These are phyloP conservation scores for Euphydryas editha DNA, from an alignment of 2,888 invertebrate species.

Conservation along the genomic window DNA sequence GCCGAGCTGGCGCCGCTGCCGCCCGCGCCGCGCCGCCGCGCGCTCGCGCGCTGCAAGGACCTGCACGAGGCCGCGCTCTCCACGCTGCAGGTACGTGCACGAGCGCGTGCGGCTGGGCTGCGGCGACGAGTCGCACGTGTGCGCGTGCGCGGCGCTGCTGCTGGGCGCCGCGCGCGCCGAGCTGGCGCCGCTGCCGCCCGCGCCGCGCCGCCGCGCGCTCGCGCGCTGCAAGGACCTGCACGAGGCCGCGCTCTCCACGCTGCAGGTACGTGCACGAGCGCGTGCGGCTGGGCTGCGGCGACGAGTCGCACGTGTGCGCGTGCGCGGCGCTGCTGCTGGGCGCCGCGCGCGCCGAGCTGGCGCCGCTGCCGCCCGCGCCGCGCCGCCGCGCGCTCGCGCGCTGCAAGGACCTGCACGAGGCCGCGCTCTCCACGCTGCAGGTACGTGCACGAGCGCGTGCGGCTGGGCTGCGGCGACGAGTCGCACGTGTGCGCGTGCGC, in stretches of 20 bases:
- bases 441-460: constrained; percentile 91
- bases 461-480: constrained; percentile 91
- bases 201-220: constrained; percentile 69
- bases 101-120: constrained; percentile 94
- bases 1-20: constrained; percentile 88
- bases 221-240: constrained; percentile 75
- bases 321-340: constrained; percentile 89
- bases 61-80: constrained; percentile 74
- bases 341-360: constrained; percentile 86
- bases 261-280: constrained; percentile 88
- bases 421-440: constrained; percentile 71
- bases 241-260: constrained; percentile 70
- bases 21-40: constrained; percentile 66
- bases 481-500: constrained; percentile 75
- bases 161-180: constrained; percentile 88
- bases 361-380: constrained; percentile 84
- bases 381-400: constrained; percentile 71
- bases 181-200: constrained; percentile 85
- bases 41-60: constrained; percentile 74
- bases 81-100: constrained; percentile 84
- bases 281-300: constrained; percentile 92
- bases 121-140: constrained; percentile 93
- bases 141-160: constrained; percentile 89
- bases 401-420: constrained; percentile 77
- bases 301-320: constrained; percentile 93